Base-by-base conservation (phyloP, 2,797 vertebrate genomes). In the Diglossa cyanea region DNA sequence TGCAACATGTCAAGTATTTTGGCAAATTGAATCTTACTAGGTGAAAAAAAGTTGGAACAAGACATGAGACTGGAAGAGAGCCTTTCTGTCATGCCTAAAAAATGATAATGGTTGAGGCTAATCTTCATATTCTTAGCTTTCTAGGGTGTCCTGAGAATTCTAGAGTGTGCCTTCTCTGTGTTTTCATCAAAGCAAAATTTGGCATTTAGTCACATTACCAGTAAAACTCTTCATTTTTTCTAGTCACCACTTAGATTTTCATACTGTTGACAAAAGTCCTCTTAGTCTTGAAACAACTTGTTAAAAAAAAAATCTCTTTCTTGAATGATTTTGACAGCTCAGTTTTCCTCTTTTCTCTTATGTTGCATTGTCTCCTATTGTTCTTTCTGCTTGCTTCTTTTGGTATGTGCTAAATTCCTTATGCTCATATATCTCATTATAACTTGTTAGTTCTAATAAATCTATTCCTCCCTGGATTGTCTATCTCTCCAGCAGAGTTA, bases 21-120 rank as follows among this genome's bases (percentile, higher is more conserved):
- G 6, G 17, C 19, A 81, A 88, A 67, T 3, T 26, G 10, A 74
- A 74, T 31, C 30, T 55, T 57, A 40, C 3, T 12, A 24, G 21
- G 9, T 39, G 13, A 45, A 86, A 67, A 58, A 45, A 20, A 5
- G 17, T 13, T 6, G 13, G 42, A 86, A 31, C 1, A 10, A 48
- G 33, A 33, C 30, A 45, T 0, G 1, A 0, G 0, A 37, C 15
- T 37, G 18, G 39, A 51, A 58, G 26, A 35, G 23, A 45, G 2
- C 30, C 3, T 7, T 31, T 73, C 5, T 5, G 13, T 3, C 5
- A 68, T 4, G 4, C 11, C 8, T 33, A 40, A 17, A 62, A 55
- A 62, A 62, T 70, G 1, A 40, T 12, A 4, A 4, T 5, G 3
- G 4, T 55, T 2, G 0, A 62, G 20, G 13, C 2, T 26, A 18